Conservation (phyloP, 1,140 invertebrate species). For the Zaprionus taronus region DNA sequence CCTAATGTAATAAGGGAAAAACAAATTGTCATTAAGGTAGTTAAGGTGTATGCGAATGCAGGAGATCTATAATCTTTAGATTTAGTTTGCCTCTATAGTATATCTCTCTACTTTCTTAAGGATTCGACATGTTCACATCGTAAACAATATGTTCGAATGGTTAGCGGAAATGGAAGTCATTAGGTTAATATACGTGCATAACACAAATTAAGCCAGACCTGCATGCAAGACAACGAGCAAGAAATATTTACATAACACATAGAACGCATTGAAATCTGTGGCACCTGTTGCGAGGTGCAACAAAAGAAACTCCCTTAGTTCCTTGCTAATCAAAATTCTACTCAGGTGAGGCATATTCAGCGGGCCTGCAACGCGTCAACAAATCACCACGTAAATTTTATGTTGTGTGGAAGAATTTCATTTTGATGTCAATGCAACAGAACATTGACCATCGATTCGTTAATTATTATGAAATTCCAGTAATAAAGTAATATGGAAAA, state of each 20-base stretch:
- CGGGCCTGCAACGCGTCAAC: not conserved
- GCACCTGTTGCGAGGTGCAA: slow-evolving; percentile 11
- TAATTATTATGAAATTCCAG: not conserved
- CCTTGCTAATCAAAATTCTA: slow-evolving; percentile 61
- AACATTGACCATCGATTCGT: not conserved
- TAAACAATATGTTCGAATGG: not conserved
- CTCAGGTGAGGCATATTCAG: slow-evolving; percentile 37
- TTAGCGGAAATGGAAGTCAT: not conserved
- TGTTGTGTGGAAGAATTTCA: slow-evolving; percentile 62
- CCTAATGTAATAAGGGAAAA: not conserved
- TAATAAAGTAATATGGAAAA: not conserved
- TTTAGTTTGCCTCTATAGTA: too few relatives aligned
- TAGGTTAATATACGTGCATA: slow-evolving; percentile 1
- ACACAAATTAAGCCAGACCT: not conserved
- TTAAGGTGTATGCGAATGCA: not conserved
- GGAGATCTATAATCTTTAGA: too few relatives aligned
- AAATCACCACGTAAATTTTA: slow-evolving; percentile 44
- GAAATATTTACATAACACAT: not conserved
- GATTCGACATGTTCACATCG: not conserved
- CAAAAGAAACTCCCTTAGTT: slow-evolving; percentile 14
- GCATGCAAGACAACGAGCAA: not conserved
- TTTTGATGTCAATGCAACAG: not conserved
- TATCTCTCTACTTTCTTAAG: not conserved
- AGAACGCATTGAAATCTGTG: not conserved
- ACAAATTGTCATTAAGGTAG: not conserved